phyloP scores from a whole-genome alignment of 2,113 vertebrate genomes.

The Casuarius casuarius region DNA sequence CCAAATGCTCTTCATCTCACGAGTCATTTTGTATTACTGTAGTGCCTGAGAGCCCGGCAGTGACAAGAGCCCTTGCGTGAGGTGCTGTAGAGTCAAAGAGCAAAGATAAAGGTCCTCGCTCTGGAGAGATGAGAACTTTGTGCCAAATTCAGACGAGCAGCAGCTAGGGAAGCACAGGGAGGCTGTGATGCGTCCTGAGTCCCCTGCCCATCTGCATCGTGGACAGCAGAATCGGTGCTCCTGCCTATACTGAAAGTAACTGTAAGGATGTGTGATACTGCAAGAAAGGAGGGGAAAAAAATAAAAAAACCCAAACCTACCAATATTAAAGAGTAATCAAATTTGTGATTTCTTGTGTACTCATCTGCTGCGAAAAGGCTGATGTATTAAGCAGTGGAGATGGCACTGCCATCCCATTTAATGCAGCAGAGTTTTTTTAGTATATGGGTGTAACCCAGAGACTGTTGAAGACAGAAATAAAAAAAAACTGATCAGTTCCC shows the following conservation, averaged over 20 bases:
- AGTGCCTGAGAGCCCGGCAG: no score
- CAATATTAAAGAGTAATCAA: neutral
- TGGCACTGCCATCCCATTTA: neutral
- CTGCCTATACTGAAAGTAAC: no score
- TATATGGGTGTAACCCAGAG: neutral
- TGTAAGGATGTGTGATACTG: neutral
- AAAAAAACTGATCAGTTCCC: neutral
- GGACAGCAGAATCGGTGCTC: neutral
- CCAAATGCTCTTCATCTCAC: no score
- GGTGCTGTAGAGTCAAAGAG: no score
- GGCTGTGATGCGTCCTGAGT: no score
- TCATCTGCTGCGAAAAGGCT: neutral
- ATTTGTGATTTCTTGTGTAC: neutral
- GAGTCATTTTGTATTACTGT: no score
- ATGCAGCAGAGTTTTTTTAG: neutral
- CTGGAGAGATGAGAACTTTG: no score
- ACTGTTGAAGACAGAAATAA: neutral
- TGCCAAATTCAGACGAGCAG: no score
- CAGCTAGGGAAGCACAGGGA: no score
- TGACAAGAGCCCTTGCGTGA: no score
- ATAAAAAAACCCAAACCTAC: neutral
- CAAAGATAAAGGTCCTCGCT: no score
- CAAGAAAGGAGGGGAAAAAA: neutral
- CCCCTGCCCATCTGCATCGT: no score
- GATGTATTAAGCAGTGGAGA: neutral